phyloP scores from a whole-genome alignment of 2,797 vertebrate species.

The Danio aesculapii region DNA sequence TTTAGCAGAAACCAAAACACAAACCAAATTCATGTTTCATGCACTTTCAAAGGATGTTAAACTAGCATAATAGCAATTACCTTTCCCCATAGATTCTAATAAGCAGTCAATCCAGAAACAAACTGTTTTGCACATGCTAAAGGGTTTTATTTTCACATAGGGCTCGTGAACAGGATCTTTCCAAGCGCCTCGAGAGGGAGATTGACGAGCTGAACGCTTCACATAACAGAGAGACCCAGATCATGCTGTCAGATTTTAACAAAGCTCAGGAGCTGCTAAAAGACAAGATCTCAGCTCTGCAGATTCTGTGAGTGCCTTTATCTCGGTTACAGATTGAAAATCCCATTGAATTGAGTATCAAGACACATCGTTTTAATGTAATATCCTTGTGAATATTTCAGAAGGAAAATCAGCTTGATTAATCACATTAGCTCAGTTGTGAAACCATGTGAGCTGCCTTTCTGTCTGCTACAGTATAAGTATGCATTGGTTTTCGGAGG shows the following conservation, averaged over 20 bases:
- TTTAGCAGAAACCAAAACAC: no score
- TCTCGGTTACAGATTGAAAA: conserved; percentile 5
- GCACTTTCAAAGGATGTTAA: neutral
- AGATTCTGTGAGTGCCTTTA: conserved; percentile 75
- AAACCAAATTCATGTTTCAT: no score
- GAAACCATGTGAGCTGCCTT: neutral
- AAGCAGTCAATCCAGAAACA: neutral
- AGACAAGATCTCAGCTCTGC: conserved; percentile 96
- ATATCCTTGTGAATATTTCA: conserved; percentile 1
- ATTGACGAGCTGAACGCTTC: conserved; percentile 72
- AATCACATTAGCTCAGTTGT: neutral
- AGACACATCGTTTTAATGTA: conserved; percentile 10
- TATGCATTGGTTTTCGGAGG: neutral
- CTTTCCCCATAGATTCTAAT: neutral
- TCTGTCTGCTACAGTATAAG: neutral
- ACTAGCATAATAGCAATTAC: no score
- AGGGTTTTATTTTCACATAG: conserved; percentile 56
- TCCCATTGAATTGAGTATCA: conserved; percentile 16
- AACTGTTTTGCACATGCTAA: neutral
- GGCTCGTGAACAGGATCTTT: conserved; percentile 79
- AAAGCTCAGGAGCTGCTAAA: conserved; percentile 97
- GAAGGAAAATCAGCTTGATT: neutral
- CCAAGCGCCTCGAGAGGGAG: conserved; percentile 78
- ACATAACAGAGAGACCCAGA: conserved; percentile 78
- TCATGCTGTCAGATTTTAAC: conserved; percentile 91